Percentiles rank a stretch among this genome's conserved stretches.
Conservation (phyloP, 37 sponge, comb jelly and placozoan species). For the Chondrilla cf. caribensis region DNA sequence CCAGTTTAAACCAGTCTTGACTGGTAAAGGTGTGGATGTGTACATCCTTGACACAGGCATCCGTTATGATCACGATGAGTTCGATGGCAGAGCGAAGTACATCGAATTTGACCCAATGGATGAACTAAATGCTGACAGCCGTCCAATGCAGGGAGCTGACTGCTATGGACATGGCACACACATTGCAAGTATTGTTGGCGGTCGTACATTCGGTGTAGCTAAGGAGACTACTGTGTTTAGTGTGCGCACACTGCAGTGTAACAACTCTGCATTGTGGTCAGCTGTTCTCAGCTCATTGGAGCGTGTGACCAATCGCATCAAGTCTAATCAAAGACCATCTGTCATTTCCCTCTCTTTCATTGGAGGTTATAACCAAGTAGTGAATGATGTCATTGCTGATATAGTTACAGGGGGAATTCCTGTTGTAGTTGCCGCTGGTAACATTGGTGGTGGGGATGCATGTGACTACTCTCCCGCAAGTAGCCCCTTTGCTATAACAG, state of each 20-base stretch:
- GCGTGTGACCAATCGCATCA: neutral
- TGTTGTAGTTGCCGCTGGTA: constrained; percentile 1
- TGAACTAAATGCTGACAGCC: neutral
- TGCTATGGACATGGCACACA: constrained; percentile 84
- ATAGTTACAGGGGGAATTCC: constrained; percentile 2
- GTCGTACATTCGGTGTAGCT: constrained; percentile 65
- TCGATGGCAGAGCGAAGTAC: neutral
- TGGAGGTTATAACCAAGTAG: constrained; percentile 30
- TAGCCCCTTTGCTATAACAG: neutral
- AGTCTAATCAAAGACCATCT: constrained; percentile 2
- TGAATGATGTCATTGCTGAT: constrained; percentile 32
- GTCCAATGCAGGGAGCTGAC: constrained; percentile 41
- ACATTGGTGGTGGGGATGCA: constrained; percentile 1
- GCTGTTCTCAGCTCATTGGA: constrained; percentile 49
- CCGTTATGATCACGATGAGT: neutral
- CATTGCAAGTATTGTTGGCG: constrained; percentile 64
- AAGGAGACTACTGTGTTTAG: constrained; percentile 53
- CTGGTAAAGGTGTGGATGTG: constrained; percentile 14
- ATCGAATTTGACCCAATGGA: constrained; percentile 1
- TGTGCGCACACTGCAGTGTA: constrained; percentile 50
- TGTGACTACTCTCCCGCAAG: neutral
- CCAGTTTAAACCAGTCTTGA: neutral
- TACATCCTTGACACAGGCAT: constrained; percentile 15
- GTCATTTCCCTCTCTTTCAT: constrained; percentile 63
- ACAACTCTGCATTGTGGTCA: constrained; percentile 54